Percentiles rank a stretch among this genome's conserved stretches.
Conservation (phyloP, 2,113 vertebrate species). For the Platichthys flesus region DNA sequence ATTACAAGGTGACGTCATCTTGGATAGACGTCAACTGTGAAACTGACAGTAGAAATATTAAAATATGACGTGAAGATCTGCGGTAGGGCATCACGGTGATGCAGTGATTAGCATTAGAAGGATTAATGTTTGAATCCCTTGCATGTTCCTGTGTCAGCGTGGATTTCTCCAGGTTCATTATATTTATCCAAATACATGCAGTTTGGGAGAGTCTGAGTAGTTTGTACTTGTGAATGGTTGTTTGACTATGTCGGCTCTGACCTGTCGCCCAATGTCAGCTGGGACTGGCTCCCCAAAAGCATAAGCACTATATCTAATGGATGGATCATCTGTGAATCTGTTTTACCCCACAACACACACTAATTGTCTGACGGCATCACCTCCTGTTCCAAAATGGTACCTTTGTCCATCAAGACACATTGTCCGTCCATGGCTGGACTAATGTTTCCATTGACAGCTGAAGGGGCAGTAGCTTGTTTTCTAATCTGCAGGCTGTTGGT, state of each 20-base stretch:
- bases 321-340: too few species aligned
- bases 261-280: background rate
- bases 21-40: conserved; percentile 2
- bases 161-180: too few species aligned
- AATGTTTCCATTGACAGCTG: conserved; percentile 40
- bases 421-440: conserved; percentile 16
- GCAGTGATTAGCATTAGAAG: background rate
- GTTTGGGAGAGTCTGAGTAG: background rate
- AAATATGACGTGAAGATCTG: background rate
- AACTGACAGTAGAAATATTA: conserved; percentile 5
- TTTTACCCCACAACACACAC: background rate
- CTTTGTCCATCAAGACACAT: conserved; percentile 21
- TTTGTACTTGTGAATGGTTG: background rate
- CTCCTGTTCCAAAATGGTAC: background rate
- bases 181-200: background rate
- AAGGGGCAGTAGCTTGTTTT: conserved; percentile 31
- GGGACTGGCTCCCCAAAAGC: background rate
- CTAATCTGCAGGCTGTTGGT: conserved; percentile 31
- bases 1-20: conserved; percentile 9
- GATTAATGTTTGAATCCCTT: background rate
- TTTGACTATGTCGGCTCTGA: conserved; percentile 2
- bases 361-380: conserved; percentile 6
- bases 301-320: too few species aligned
- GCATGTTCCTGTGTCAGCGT: too few species aligned
- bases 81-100: too few species aligned